phyloP scores from a whole-genome alignment of 1,140 invertebrate species.

The Pseudomyrmex gracilis region DNA sequence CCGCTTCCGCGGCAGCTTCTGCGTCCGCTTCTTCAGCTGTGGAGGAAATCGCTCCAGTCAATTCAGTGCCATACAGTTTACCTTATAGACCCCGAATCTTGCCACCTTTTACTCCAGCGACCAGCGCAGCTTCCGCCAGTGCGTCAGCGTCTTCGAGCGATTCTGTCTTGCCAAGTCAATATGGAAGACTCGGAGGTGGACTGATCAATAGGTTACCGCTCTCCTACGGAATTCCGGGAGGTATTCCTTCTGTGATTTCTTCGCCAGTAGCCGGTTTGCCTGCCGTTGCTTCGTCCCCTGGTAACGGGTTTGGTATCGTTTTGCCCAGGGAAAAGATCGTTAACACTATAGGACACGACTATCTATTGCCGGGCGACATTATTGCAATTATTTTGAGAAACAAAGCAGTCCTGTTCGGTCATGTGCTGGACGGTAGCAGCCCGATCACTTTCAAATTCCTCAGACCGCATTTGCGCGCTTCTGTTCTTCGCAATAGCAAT shows the following conservation, averaged over 20 bases:
- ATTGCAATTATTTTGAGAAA: slow-evolving; percentile 59
- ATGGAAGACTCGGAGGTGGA: neutral
- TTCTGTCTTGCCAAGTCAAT: neutral
- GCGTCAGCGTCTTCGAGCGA: slow-evolving; percentile 25
- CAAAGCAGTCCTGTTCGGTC: slow-evolving; percentile 46
- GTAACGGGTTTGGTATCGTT: neutral
- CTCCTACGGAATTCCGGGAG: neutral
- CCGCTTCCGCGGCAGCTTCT: neutral
- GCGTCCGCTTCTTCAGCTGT: neutral
- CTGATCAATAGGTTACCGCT: no score
- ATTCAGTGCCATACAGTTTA: neutral
- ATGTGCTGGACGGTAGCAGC: slow-evolving; percentile 38
- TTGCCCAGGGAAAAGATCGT: slow-evolving; percentile 61
- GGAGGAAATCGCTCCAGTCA: no score
- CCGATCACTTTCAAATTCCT: slow-evolving; percentile 63
- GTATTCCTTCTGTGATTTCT: neutral
- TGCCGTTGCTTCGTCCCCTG: neutral
- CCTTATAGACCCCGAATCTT: neutral
- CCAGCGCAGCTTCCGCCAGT: neutral
- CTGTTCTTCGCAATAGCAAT: neutral
- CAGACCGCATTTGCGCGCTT: neutral
- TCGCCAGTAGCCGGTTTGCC: neutral
- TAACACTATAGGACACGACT: slow-evolving; percentile 29
- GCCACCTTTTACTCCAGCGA: neutral
- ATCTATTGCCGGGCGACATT: slow-evolving; percentile 60